A percentile compares a stretch with the other conserved stretches of the same genome.
These are phyloP conservation scores for Cerceris rybyensis DNA, from an alignment of 2,888 invertebrate genomes.

Conservation along the genomic window DNA sequence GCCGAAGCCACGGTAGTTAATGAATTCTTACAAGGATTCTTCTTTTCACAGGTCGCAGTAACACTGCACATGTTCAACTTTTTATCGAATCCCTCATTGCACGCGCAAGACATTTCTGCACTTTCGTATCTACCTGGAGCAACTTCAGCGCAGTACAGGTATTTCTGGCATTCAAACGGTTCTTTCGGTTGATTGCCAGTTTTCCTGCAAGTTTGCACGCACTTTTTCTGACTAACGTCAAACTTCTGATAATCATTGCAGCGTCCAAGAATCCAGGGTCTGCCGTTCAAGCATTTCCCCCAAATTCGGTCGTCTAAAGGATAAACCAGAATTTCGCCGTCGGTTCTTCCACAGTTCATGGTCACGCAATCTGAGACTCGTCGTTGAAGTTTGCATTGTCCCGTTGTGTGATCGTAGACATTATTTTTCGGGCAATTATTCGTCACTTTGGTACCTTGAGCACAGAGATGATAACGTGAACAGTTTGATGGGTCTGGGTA, in stretches of 20 bases:
- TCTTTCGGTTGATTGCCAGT: conserved; percentile 35
- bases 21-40: neutral
- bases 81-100: conserved; percentile 36
- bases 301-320: conserved; percentile 48
- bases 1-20: neutral
- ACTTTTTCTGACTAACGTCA: conserved; percentile 15
- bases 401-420: conserved; percentile 40
- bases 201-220: conserved; percentile 30
- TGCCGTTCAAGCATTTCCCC: conserved; percentile 28
- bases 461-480: conserved; percentile 38
- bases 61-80: conserved; percentile 10
- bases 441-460: neutral
- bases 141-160: conserved; percentile 32
- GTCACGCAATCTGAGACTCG: conserved; percentile 13
- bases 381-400: conserved; percentile 14
- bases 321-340: conserved; percentile 32
- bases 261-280: conserved; percentile 27
- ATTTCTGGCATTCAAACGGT: conserved; percentile 35
- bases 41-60: conserved; percentile 13
- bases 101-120: conserved; percentile 31
- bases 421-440: conserved; percentile 45
- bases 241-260: conserved; percentile 48
- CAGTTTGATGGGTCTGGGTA: conserved; percentile 47
- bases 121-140: conserved; percentile 1
- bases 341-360: conserved; percentile 23